phyloP scores from a whole-genome alignment of 2,888 invertebrate genomes.

The Drosophila ustulata region DNA sequence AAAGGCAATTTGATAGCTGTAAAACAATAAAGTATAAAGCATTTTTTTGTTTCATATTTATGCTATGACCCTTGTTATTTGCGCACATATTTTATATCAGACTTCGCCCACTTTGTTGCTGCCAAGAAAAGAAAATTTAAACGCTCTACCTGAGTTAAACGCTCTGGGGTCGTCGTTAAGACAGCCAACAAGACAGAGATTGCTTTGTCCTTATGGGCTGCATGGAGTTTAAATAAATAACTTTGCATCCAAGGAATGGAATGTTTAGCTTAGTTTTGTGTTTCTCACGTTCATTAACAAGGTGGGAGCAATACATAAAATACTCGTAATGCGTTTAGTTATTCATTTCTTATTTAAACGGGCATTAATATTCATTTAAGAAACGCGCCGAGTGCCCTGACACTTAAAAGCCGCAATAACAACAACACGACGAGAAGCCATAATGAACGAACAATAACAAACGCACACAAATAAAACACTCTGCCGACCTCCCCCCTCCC shows the following conservation, averaged over 20 bases:
- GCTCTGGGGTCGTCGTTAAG: background rate
- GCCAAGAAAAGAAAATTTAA: background rate
- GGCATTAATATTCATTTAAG: conserved; percentile 68
- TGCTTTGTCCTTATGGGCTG: background rate
- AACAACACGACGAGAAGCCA: conserved; percentile 37
- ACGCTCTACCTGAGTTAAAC: background rate
- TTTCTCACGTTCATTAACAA: conserved; percentile 13
- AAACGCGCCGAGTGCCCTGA: conserved; percentile 47
- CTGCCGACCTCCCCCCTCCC: background rate
- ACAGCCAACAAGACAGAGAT: background rate
- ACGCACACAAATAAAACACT: conserved; percentile 40
- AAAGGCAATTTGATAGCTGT: conserved; percentile 40
- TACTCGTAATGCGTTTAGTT: conserved; percentile 48
- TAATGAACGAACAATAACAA: conserved; percentile 54
- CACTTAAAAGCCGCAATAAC: conserved; percentile 66
- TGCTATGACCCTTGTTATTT: background rate
- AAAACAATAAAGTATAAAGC: conserved; percentile 23
- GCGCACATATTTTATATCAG: conserved; percentile 1
- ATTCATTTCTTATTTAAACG: conserved; percentile 54
- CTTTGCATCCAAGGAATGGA: background rate
- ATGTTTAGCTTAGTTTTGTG: background rate
- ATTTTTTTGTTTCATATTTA: background rate
- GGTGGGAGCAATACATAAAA: conserved; percentile 20
- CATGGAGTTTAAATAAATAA: background rate
- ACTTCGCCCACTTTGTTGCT: background rate